Evolutionary conservation across 2,888 invertebrate genomes (phyloP).

Genomic region (Biston betularia): DNA sequence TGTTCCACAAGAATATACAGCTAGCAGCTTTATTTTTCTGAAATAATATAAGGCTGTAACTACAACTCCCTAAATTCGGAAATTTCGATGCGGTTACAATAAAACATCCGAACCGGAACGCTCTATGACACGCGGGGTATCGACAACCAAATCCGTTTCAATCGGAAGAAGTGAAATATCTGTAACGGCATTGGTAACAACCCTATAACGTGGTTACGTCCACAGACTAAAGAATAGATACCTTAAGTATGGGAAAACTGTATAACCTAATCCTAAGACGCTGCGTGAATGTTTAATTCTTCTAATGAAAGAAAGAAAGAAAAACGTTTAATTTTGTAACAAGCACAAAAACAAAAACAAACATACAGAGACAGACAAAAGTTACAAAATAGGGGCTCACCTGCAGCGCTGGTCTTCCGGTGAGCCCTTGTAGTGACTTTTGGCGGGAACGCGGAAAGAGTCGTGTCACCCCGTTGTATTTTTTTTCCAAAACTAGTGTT

Average conservation of each 20-base stretch:
- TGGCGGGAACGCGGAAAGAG: too few relatives aligned
- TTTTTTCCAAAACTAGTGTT: too few relatives aligned
- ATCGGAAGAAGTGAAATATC: constrained; percentile 35
- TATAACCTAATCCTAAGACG: not conserved
- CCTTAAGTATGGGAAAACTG: not conserved
- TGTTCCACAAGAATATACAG: too few relatives aligned
- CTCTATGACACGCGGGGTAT: constrained; percentile 13
- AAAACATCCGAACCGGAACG: constrained; percentile 5
- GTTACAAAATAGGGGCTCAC: too few relatives aligned
- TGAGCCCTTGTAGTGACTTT: too few relatives aligned
- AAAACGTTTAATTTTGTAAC: too few relatives aligned
- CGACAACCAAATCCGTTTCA: constrained; percentile 33
- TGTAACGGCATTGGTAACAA: constrained; percentile 32
- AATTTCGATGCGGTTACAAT: not conserved
- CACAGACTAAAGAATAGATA: not conserved
- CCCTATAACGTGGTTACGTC: constrained; percentile 29
- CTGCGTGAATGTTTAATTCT: not conserved
- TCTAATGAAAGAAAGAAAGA: too few relatives aligned
- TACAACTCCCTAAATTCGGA: not conserved
- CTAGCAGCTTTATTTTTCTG: too few relatives aligned
- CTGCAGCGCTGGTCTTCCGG: too few relatives aligned
- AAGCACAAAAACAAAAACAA: too few relatives aligned
- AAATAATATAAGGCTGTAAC: not conserved
- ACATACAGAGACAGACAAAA: too few relatives aligned
- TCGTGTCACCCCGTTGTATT: too few relatives aligned